Percentiles rank a stretch among this genome's conserved stretches.
Conservation (phyloP, 2,888 invertebrate species). For the Coelopa pilipes region DNA sequence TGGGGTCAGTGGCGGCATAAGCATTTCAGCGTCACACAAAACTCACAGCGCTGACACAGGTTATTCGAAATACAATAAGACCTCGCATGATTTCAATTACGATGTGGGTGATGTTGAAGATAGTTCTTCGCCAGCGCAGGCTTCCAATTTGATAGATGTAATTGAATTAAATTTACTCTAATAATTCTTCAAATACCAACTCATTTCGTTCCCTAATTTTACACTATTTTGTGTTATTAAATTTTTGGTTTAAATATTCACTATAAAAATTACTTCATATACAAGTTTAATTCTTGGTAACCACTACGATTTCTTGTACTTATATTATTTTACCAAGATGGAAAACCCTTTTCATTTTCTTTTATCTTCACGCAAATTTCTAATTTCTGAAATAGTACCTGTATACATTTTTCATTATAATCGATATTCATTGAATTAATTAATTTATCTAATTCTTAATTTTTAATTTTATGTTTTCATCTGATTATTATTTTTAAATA, state of each 20-base stretch:
- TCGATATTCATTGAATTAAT: not conserved
- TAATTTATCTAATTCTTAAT: not conserved
- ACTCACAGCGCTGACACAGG: slow-evolving; percentile 45
- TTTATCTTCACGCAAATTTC: not conserved
- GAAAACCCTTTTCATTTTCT: not conserved
- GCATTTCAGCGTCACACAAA: slow-evolving; percentile 47
- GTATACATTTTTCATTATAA: slow-evolving; percentile 24
- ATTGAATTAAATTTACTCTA: slow-evolving; percentile 38
- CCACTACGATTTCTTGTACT: not conserved
- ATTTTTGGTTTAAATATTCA: too few relatives aligned
- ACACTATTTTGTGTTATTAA: too few relatives aligned
- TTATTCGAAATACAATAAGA: slow-evolving; percentile 55
- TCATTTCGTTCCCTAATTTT: slow-evolving; percentile 14
- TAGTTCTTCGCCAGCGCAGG: slow-evolving; percentile 54
- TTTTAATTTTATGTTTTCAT: not conserved
- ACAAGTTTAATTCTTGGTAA: too few relatives aligned
- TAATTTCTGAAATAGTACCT: not conserved
- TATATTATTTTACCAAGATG: not conserved
- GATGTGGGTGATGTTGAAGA: slow-evolving; percentile 45
- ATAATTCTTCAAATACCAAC: slow-evolving; percentile 7
- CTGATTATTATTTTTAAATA: slow-evolving; percentile 15
- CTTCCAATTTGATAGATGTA: slow-evolving; percentile 60
- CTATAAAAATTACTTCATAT: too few relatives aligned
- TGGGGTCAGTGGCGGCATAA: slow-evolving; percentile 41
- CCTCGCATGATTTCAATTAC: slow-evolving; percentile 55